Base-by-base conservation (phyloP, 1,140 invertebrate genomes). In the Drosophila repleta region DNA sequence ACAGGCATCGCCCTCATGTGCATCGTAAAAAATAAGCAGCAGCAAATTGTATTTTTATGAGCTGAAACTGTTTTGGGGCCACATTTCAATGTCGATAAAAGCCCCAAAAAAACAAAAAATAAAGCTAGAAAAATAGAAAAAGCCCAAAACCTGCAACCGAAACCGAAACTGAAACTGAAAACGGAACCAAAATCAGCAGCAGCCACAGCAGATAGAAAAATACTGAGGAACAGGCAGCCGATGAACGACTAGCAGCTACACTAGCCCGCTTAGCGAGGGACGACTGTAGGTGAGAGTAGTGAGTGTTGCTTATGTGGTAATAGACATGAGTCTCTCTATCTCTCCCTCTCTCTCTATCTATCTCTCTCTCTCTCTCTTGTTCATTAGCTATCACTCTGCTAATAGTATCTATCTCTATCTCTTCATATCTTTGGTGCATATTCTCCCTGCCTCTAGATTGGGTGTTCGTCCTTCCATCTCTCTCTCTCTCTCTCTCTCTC, bases 41-140 rank as follows among this genome's bases (percentile, higher is more conserved):
- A 88, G 83, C 83, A 88, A 88, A 88, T 88, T 88, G 83, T 88
- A 89, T 88, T 88, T 88, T 88, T 88, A 88, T 88, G 83, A 88
- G 83, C 83, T 88, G 83, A 88, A 88, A 88, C 83, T 88, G 83
- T 88, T 88, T 88, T 88, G 83, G 82, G 83, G 83, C 83, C 83
- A 88, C 83, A 88, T 88, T 88, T 88, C 83, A 88, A 88, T 88
- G 83, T 82, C 83, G 84, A 88, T 88, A 88, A 88, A 88, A 87
- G 66, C 81, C 76, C 56, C 24, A 49, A 52, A 32, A 66, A 17
- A 48, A 56, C 13, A 17, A 32, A 41, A 21, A 56, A 51, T 24
- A 13, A 67, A 56, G 17, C 52, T n/a, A n/a, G n/a, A 29, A 17
- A 45, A 64, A 32, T 58, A 51, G 52, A 57, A 61, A 24, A n/a